A percentile compares a stretch with the other conserved stretches of the same genome.
phyloP scores from a whole-genome alignment of 2,113 vertebrate species.

The Ramphastos sulfuratus region DNA sequence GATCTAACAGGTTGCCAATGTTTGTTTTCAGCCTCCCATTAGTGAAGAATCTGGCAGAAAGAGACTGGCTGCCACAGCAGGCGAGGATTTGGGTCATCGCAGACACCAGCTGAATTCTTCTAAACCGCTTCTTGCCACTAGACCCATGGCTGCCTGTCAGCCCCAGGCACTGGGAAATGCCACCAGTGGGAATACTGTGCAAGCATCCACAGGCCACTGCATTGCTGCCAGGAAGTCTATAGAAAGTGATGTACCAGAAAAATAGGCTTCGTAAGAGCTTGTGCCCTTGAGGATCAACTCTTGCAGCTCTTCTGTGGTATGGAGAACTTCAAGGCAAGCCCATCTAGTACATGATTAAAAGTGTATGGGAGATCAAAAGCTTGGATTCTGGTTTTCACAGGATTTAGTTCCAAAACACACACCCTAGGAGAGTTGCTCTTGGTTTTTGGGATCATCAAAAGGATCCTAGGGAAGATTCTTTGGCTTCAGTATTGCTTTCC shows the following conservation, averaged over 20 bases:
- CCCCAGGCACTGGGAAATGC: background rate
- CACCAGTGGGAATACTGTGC: slow-evolving; percentile 63
- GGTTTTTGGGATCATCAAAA: slow-evolving; percentile 61
- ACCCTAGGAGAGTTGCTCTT: slow-evolving; percentile 40
- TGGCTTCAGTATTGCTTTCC: slow-evolving; percentile 71
- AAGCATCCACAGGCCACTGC: slow-evolving; percentile 2
- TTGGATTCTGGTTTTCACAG: slow-evolving; percentile 49
- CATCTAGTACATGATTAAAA: slow-evolving; percentile 45
- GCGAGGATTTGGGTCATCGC: slow-evolving; percentile 76
- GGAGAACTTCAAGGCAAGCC: slow-evolving; percentile 58
- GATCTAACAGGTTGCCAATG: background rate
- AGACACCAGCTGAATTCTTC: slow-evolving; percentile 75
- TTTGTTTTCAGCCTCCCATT: slow-evolving; percentile 84
- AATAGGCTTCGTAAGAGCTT: slow-evolving; percentile 59
- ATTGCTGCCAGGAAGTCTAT: slow-evolving; percentile 46
- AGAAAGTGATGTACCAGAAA: slow-evolving; percentile 67
- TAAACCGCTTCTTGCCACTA: slow-evolving; percentile 62
- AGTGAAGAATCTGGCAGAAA: slow-evolving; percentile 85
- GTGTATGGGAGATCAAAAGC: slow-evolving; percentile 52
- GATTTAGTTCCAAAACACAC: slow-evolving; percentile 50
- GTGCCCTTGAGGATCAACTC: slow-evolving; percentile 35
- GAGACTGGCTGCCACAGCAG: slow-evolving; percentile 75
- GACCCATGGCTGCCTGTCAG: slow-evolving; percentile 19
- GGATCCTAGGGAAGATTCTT: slow-evolving; percentile 66
- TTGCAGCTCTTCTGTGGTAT: slow-evolving; percentile 19